Evolutionary conservation across 2,113 vertebrate genomes (phyloP).

Genomic region (Turdus rufiventris): DNA sequence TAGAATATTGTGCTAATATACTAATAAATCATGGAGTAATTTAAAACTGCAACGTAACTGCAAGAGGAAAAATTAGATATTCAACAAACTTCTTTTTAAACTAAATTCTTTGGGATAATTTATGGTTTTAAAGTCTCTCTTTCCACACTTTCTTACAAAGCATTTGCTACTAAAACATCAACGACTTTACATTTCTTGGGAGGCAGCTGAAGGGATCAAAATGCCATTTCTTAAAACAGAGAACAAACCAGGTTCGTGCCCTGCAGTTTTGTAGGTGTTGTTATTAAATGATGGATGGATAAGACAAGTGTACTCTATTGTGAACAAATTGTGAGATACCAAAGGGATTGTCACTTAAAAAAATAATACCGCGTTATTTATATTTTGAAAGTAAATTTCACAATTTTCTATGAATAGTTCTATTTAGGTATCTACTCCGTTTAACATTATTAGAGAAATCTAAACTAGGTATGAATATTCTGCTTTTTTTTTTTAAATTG

Average conservation of each 20-base stretch:
- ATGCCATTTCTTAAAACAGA: neutral
- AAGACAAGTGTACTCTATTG: neutral
- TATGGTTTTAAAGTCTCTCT: neutral
- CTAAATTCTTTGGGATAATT: neutral
- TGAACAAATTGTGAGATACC: neutral
- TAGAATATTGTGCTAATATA: neutral
- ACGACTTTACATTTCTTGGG: neutral
- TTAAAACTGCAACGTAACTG: neutral
- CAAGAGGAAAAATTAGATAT: neutral
- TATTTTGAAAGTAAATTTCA: neutral
- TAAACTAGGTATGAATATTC: constrained; percentile 3
- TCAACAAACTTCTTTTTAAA: neutral
- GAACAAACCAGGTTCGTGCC: neutral
- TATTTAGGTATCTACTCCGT: neutral
- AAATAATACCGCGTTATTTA: neutral
- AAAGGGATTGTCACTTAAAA: neutral
- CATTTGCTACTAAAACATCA: neutral
- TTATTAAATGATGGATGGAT: neutral
- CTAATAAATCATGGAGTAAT: neutral
- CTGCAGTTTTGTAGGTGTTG: neutral
- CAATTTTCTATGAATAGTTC: neutral
- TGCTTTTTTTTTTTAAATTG: neutral
- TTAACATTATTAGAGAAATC: constrained; percentile 7
- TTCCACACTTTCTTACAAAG: neutral
- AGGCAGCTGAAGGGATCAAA: neutral